These are phyloP conservation scores for Archips crataeganus DNA, from an alignment of 2,888 invertebrate genomes.

Conservation along the genomic window DNA sequence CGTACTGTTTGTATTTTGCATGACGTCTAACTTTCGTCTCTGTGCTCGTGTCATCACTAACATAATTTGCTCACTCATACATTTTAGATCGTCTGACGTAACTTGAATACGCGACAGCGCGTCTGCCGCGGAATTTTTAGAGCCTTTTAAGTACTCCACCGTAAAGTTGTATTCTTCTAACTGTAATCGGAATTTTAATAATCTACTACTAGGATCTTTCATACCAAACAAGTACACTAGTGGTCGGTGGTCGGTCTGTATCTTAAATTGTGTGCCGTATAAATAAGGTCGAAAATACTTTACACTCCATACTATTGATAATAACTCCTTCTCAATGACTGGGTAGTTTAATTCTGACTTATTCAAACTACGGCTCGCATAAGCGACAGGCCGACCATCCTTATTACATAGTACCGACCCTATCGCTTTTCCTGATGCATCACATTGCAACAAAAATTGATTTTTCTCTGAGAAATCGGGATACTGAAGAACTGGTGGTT, in stretches of 20 bases:
- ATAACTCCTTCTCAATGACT: conserved; percentile 42
- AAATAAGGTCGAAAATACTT: conserved; percentile 45
- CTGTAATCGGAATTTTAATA: conserved; percentile 24
- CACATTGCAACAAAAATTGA: conserved; percentile 24
- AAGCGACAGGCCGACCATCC: conserved; percentile 8
- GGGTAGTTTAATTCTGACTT: conserved; percentile 42
- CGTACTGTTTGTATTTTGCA: background rate
- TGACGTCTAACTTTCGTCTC: background rate
- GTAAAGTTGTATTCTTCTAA: conserved; percentile 42
- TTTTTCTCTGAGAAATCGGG: conserved; percentile 24
- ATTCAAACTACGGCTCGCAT: conserved; percentile 13
- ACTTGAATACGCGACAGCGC: conserved; percentile 19
- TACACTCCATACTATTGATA: conserved; percentile 43
- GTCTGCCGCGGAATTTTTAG: conserved; percentile 15
- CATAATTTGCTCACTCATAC: conserved; percentile 11
- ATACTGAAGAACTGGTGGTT: conserved; percentile 28
- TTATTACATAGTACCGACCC: conserved; percentile 11
- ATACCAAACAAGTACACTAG: conserved; percentile 15
- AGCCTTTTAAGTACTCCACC: conserved; percentile 5
- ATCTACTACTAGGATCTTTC: conserved; percentile 11
- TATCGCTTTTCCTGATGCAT: conserved; percentile 21
- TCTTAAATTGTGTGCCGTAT: conserved; percentile 39
- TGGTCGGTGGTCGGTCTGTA: conserved; percentile 41
- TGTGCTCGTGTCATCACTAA: conserved; percentile 17
- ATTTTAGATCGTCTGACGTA: conserved; percentile 10